A percentile compares a stretch with the other conserved stretches of the same genome.
Conservation (phyloP, 2,113 vertebrate genomes). For the Sorex fumeus region DNA sequence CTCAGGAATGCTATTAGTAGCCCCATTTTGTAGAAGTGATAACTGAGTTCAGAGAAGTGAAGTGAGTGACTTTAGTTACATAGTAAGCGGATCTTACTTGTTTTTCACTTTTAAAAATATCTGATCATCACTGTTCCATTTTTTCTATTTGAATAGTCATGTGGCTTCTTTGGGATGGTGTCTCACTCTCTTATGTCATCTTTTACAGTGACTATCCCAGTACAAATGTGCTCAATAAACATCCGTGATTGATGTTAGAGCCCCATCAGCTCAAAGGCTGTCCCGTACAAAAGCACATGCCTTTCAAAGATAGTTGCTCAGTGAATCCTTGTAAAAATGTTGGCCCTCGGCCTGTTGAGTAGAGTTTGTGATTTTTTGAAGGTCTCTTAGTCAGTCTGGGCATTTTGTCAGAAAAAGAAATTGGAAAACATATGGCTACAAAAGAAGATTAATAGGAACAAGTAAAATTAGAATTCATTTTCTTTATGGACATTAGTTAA, state of each 20-base stretch:
- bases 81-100: constrained; percentile 42
- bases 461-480: background rate
- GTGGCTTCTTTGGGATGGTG: background rate
- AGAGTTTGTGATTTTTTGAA: constrained; percentile 34
- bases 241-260: constrained; percentile 36
- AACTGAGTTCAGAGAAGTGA: constrained; percentile 48
- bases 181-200: background rate
- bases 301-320: constrained; percentile 34
- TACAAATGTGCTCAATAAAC: background rate
- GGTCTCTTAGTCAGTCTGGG: constrained; percentile 29
- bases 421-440: constrained; percentile 15
- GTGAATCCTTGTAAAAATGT: constrained; percentile 34
- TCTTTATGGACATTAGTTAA: background rate
- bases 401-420: constrained; percentile 49
- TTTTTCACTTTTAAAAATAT: background rate
- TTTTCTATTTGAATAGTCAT: constrained; percentile 42
- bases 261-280: constrained; percentile 9
- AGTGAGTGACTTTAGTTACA: constrained; percentile 39
- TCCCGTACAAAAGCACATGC: background rate
- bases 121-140: background rate
- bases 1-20: background rate
- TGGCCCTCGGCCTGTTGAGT: background rate
- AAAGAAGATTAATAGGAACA: constrained; percentile 66
- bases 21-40: constrained; percentile 48
- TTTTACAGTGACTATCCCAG: background rate